Conservation (phyloP, 2,888 invertebrate species). For the Disparrhopalites patrizii region DNA sequence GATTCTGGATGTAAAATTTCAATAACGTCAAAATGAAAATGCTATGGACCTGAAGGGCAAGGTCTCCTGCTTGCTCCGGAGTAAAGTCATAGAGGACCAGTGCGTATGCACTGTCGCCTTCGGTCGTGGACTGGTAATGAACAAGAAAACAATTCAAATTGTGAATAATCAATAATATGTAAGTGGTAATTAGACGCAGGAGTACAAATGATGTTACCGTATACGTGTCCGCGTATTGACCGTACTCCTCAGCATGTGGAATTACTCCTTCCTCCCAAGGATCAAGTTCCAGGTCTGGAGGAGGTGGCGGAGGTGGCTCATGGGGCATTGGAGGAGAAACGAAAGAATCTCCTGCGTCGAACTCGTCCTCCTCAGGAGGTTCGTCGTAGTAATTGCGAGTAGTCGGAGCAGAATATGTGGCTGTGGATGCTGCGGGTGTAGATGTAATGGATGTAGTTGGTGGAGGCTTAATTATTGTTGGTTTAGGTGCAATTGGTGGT, state of each 20-base stretch:
- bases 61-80: constrained; percentile 45
- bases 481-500: constrained; percentile 30
- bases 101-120: constrained; percentile 42
- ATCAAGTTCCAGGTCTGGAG: constrained; percentile 26
- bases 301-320: constrained; percentile 44
- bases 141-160: not conserved
- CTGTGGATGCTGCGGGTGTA: not conserved
- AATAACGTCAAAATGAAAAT: too few species aligned
- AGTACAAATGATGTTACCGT: not conserved
- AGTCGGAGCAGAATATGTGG: not conserved
- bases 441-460: constrained; percentile 12
- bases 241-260: not conserved
- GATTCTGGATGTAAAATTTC: too few species aligned
- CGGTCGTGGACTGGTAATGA: constrained; percentile 8
- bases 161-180: too few species aligned
- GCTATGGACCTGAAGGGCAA: constrained; percentile 27
- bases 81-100: constrained; percentile 44
- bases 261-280: not conserved
- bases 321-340: constrained; percentile 43
- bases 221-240: not conserved
- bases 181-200: too few species aligned
- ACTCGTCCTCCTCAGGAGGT: constrained; percentile 33
- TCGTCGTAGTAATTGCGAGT: constrained; percentile 43
- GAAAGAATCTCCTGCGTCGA: constrained; percentile 24
- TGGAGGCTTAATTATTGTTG: constrained; percentile 18